Conservation (phyloP, 1,140 invertebrate genomes). For the Wiebesia pumilae region DNA sequence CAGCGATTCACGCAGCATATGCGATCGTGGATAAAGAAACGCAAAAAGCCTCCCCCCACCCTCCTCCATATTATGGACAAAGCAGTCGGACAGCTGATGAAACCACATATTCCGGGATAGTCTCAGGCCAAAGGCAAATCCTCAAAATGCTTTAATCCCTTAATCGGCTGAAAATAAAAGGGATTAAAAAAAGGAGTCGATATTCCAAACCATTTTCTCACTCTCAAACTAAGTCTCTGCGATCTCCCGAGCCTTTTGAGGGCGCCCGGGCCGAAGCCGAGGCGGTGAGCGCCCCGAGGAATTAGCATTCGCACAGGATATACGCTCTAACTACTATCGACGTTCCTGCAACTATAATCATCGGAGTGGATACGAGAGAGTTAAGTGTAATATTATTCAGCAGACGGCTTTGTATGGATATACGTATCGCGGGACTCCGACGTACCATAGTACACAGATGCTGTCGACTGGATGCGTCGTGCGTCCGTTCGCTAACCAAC, state of each 20-base stretch:
- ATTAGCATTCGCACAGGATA: conserved; percentile 76
- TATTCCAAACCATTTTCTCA: conserved; percentile 25
- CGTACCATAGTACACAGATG: conserved; percentile 66
- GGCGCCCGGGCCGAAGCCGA: conserved; percentile 30
- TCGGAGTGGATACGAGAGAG: conserved; percentile 65
- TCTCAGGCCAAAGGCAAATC: conserved; percentile 45
- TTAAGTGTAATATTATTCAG: conserved; percentile 76
- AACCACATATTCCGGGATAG: conserved; percentile 45
- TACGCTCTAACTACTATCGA: conserved; percentile 76
- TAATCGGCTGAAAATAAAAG: conserved; percentile 53
- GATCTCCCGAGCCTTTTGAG: not conserved
- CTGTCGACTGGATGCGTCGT: conserved; percentile 68
- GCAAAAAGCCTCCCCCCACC: not conserved
- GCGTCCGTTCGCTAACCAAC: not conserved
- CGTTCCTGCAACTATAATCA: conserved; percentile 75
- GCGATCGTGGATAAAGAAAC: not conserved
- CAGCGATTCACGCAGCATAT: not conserved
- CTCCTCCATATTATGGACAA: not conserved
- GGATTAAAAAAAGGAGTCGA: conserved; percentile 48
- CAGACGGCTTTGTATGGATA: conserved; percentile 72
- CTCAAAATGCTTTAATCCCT: conserved; percentile 49
- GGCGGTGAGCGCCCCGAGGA: conserved; percentile 58
- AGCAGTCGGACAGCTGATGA: conserved; percentile 43
- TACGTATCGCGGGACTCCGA: conserved; percentile 19
- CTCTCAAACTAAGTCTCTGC: not conserved